A percentile compares a stretch with the other conserved stretches of the same genome.
Conservation (phyloP, 2,113 vertebrate species). For the Thermophis baileyi region DNA sequence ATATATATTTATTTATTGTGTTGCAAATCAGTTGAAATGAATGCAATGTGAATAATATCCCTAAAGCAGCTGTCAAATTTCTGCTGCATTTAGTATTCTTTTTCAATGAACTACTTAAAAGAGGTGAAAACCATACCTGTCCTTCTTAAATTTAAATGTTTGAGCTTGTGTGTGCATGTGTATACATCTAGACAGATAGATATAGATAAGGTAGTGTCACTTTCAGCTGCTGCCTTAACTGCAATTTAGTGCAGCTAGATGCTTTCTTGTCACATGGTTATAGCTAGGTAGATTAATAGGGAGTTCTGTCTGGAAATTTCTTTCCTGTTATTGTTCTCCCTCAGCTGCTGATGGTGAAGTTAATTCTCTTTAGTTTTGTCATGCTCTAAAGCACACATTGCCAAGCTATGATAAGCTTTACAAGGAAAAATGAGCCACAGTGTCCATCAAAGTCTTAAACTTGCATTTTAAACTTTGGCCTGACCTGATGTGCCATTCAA, state of each 20-base stretch:
- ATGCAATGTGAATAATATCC: neutral
- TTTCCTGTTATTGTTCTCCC: constrained; percentile 91
- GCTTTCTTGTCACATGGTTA: constrained; percentile 69
- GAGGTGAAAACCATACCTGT: neutral
- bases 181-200: neutral
- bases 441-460: constrained; percentile 92
- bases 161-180: neutral
- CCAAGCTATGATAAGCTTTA: constrained; percentile 92
- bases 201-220: constrained; percentile 36
- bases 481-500: constrained; percentile 93
- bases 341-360: constrained; percentile 95
- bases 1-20: neutral
- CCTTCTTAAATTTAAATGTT: neutral
- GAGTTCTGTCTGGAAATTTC: constrained; percentile 87
- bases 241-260: constrained; percentile 59
- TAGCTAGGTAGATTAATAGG: constrained; percentile 81
- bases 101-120: constrained; percentile 14
- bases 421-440: constrained; percentile 72
- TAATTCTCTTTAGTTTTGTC: constrained; percentile 99
- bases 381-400: constrained; percentile 92
- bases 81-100: constrained; percentile 8
- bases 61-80: neutral
- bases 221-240: constrained; percentile 30
- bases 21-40: constrained; percentile 7
- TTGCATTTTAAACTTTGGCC: constrained; percentile 93